Conservation (phyloP, 2,888 invertebrate species). For the Meta bourneti region DNA sequence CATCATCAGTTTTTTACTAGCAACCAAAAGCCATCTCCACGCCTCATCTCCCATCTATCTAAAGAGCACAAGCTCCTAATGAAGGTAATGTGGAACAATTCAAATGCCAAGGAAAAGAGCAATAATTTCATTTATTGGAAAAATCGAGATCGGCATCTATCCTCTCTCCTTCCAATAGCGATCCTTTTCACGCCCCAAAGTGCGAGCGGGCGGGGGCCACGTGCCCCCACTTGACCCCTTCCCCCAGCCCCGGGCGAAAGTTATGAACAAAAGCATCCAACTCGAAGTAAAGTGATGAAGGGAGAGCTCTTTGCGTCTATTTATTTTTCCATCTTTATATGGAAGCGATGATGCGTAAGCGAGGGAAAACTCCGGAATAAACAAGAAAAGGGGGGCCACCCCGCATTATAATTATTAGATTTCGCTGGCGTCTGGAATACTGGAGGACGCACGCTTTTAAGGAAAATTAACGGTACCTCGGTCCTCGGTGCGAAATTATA, state of each 20-base stretch:
- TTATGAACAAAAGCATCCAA: conserved; percentile 76
- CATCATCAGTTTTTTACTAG: not conserved
- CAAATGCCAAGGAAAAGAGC: conserved; percentile 32
- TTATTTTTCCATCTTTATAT: conserved; percentile 76
- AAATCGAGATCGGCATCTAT: conserved; percentile 29
- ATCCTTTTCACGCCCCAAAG: conserved; percentile 24
- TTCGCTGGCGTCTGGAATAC: conserved; percentile 72
- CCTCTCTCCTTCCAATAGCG: conserved; percentile 45
- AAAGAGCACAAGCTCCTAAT: not conserved
- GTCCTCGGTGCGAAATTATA: conserved; percentile 74
- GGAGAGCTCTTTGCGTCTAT: conserved; percentile 65
- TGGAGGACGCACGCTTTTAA: conserved; percentile 73
- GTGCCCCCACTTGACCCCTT: conserved; percentile 64
- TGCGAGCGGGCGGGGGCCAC: not conserved
- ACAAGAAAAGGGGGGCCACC: conserved; percentile 56
- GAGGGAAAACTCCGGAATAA: conserved; percentile 49
- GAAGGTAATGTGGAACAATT: not conserved
- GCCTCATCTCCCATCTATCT: not conserved
- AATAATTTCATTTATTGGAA: conserved; percentile 59
- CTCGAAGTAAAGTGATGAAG: conserved; percentile 76
- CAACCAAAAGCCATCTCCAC: not conserved
- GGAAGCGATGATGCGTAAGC: conserved; percentile 72
- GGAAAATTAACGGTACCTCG: conserved; percentile 76
- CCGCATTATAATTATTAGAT: conserved; percentile 77
- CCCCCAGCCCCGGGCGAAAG: conserved; percentile 36